phyloP scores from a whole-genome alignment of 2,797 vertebrate genomes.

The Poliocrania exsul region DNA sequence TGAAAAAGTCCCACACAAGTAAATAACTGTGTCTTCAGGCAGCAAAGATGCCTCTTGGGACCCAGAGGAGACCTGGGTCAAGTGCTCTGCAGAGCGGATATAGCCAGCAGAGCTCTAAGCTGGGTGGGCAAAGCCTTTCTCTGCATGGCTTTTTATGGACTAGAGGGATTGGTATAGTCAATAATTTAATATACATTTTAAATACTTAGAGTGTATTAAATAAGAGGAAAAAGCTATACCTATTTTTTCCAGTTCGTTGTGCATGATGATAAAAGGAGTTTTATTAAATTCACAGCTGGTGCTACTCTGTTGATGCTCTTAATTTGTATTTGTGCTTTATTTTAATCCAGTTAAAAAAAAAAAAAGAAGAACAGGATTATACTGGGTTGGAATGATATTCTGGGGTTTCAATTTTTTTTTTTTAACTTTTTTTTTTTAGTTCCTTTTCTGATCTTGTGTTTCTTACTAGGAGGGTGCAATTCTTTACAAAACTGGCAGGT shows the following conservation, averaged over 20 bases:
- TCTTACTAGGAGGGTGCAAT: neutral
- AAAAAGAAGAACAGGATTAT: neutral
- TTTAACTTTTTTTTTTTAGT: rapidly evolving
- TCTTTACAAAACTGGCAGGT: neutral
- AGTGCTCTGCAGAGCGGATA: neutral
- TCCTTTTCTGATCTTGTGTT: rapidly evolving
- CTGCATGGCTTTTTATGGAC: neutral
- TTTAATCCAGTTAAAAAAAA: neutral
- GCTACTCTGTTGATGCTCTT: neutral
- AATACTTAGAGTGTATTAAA: neutral
- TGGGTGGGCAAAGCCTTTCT: neutral
- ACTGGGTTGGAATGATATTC: rapidly evolving
- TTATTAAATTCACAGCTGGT: conserved; percentile 11
- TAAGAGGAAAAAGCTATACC: neutral
- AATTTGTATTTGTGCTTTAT: neutral
- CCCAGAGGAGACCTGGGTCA: neutral
- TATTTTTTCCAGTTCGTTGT: neutral
- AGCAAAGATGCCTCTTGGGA: neutral
- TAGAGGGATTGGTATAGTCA: neutral
- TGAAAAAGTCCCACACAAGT: neutral
- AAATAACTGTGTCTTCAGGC: neutral
- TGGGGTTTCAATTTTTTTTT: neutral
- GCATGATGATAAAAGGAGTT: neutral
- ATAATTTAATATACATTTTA: conserved; percentile 5
- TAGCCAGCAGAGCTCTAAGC: neutral